phyloP scores from a whole-genome alignment of 2,113 vertebrate genomes.

The Catharus minimus region DNA sequence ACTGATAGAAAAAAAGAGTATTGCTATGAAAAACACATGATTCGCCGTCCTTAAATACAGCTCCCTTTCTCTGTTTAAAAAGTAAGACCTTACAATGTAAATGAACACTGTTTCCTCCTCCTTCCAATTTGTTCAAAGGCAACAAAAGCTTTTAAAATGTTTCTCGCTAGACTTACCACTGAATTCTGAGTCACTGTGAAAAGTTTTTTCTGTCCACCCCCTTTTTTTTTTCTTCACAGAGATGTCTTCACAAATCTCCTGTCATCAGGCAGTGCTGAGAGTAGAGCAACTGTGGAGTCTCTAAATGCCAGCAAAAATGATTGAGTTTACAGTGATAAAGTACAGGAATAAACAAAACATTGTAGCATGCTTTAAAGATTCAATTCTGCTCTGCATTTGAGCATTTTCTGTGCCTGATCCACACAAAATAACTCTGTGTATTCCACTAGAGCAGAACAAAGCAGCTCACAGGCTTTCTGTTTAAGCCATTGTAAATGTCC shows the following conservation, averaged over 20 bases:
- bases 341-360: neutral
- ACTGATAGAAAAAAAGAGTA: conserved; percentile 52
- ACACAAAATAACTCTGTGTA: neutral
- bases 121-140: neutral
- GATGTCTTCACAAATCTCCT: conserved; percentile 17
- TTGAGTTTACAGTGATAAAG: neutral
- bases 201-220: neutral
- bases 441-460: neutral
- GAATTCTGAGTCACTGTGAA: neutral
- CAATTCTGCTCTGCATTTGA: neutral
- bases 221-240: neutral
- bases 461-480: neutral
- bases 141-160: conserved; percentile 25
- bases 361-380: neutral
- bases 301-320: neutral
- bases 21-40: conserved; percentile 59
- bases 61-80: conserved; percentile 15
- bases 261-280: conserved; percentile 6
- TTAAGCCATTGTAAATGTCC: neutral
- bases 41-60: conserved; percentile 14
- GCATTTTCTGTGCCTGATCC: neutral
- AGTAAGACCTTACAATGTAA: conserved; percentile 32
- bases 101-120: neutral
- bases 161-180: conserved; percentile 38
- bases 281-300: neutral